Evolutionary conservation across 2,797 vertebrate genomes (phyloP), one percentile per base, ranked within the genome.

Genomic region (Pyrocephalus nanus): DNA sequence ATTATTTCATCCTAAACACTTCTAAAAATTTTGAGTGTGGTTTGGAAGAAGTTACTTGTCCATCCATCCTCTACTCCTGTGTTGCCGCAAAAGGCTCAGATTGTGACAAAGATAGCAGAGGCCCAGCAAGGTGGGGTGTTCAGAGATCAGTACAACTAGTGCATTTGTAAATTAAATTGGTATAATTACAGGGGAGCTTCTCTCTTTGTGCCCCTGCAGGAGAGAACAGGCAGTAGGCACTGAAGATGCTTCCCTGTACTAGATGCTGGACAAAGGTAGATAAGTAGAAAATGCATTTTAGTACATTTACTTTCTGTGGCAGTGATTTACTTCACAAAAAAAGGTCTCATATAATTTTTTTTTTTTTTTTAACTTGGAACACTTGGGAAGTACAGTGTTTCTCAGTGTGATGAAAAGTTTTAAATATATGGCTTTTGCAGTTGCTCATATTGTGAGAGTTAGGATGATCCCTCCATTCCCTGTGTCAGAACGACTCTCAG

Each of bases 381-480:
- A 9, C 34, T 82, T 66, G 60, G 38, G 48, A 66, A 73, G 34
- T 8, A 27, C 30, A 40, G 1, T 29, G 48, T 13, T 91, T 84
- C 42, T 86, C 51, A 36, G 18, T 30, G 60, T 38, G 55, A 55
- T 60, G 43, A 40, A 60, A 50, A 25, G 6, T 70, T 69, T 13
- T 60, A 60, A 8, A 23, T 14, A 5, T 1, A 1, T 40, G 76
- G 45, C 43, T 75, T 73, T 77, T 82, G 42, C 47, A 76, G 32
- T 75, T 76, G 55, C 22, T 73, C 1, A 0, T 27, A 2, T 32
- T 58, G 38, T n/a, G 53, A 25, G 23, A 17, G 36, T 48, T 29
- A 6, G 50, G 50, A 54, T 0, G 0, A 19, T 53, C 20, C 1
- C 3, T 36, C 54, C 0, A 0, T 40, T 69, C 25, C 26, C 23